Percentiles rank a stretch among this genome's conserved stretches.
Evolutionary conservation across 2,797 vertebrate species (phyloP).

Genomic region (Hyperoplus immaculatus): DNA sequence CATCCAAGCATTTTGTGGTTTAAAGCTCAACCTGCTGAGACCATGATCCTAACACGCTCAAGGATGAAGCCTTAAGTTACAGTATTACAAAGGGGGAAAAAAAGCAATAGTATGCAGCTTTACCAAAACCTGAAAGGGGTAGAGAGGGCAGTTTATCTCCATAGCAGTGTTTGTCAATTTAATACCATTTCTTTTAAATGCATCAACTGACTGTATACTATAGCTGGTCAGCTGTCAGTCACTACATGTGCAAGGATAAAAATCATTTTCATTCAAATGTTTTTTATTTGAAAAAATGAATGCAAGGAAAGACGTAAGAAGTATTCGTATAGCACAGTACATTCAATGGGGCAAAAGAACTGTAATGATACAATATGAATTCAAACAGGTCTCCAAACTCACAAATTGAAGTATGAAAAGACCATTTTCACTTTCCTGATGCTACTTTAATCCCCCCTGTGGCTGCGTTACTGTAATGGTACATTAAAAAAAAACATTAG

Average conservation of each 20-base stretch:
- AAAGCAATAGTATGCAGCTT: constrained; percentile 12
- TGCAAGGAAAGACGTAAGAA: too few relatives aligned
- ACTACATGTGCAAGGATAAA: neutral
- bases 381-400: neutral
- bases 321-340: too few relatives aligned
- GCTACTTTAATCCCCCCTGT: neutral
- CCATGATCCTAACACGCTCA: neutral
- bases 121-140: constrained; percentile 6
- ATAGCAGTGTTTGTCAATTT: neutral
- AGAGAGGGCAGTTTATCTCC: constrained; percentile 9
- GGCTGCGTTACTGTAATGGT: neutral
- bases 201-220: neutral
- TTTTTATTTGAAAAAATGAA: neutral
- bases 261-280: neutral
- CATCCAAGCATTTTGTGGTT: neutral
- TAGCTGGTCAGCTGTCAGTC: neutral
- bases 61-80: neutral
- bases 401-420: neutral
- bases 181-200: constrained; percentile 8
- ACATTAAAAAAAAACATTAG: neutral
- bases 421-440: neutral
- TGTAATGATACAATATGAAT: too few relatives aligned
- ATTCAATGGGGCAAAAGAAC: too few relatives aligned
- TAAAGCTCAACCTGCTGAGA: constrained; percentile 6
- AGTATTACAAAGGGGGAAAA: neutral